These are phyloP conservation scores for Hyposoter didymator DNA, from an alignment of 2,888 invertebrate genomes.

Conservation along the genomic window DNA sequence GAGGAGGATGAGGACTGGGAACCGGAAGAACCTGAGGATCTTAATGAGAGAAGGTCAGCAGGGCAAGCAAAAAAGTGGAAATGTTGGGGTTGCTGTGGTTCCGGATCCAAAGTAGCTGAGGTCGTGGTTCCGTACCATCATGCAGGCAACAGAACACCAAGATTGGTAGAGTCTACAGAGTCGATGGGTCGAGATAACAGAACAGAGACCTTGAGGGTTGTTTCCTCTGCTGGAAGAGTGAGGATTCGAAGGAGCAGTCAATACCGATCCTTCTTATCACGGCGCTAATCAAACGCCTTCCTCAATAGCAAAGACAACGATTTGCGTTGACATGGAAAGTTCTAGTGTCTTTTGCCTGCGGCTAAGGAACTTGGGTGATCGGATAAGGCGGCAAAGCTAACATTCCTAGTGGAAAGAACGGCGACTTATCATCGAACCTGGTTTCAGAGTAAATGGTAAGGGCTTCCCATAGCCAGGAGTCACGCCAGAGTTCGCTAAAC, in stretches of 20 bases:
- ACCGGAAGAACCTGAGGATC: neutral
- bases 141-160: conserved; percentile 64
- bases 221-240: conserved; percentile 60
- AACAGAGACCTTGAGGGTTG: conserved; percentile 59
- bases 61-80: neutral
- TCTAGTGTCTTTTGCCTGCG: neutral
- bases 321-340: neutral
- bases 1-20: neutral
- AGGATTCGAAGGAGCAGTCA: conserved; percentile 35
- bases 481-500: conserved; percentile 64
- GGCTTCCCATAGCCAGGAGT: conserved; percentile 37
- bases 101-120: conserved; percentile 6
- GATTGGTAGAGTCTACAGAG: conserved; percentile 37
- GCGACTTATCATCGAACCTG: conserved; percentile 4
- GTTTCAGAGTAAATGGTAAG: conserved; percentile 15
- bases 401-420: conserved; percentile 1
- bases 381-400: neutral
- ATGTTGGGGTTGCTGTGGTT: neutral
- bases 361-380: neutral
- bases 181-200: neutral
- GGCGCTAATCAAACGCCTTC: neutral
- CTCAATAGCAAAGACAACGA: neutral
- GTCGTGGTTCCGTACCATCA: conserved; percentile 61
- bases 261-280: neutral
- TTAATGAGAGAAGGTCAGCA: neutral